Evolutionary conservation across 1,140 invertebrate genomes (phyloP), one percentile per base, ranked within the genome.

Genomic region (Mycetomoellerius zeteki): DNA sequence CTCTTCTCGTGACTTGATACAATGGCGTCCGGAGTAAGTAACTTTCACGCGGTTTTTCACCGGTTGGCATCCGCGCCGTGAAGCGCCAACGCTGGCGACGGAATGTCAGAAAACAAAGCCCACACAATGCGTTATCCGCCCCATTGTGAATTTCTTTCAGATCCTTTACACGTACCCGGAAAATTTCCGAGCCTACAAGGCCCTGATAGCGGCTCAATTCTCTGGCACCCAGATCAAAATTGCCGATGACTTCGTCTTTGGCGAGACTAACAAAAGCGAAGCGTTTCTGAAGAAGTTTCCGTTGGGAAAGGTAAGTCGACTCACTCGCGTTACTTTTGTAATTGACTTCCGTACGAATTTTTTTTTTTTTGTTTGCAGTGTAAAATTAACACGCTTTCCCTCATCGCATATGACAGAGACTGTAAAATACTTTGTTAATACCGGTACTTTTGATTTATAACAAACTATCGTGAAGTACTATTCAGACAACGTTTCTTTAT

Each of bases 111-210:
- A 65, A 80, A 77, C 37, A 0, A 58, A 24, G 16, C 30, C 14
- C 8, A 21, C 75, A 43, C 0, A 56, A 82, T 37, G 10, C 58
- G 50, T 50, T 21, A 89, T 82, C 21, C 64, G 88, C 92, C 90
- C 52, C 75, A 50, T 58, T 67, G 50, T 90, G 76, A 85, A 95
- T 96, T 96, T 96, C 94, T 97, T 97, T 54, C 96, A 99, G 98
- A 99, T 98, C 94, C 97, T 99, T 93, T 99, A 99, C 96, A 99
- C 98, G 93, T 99, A 99, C 96, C 97, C 98, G 89, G 98, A 98
- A 95, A 99, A 99, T 96, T 99, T 99, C 96, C 97, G 99, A 94
- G 98, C 98, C 89, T 98, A 97, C 94, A 99, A 99, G 96, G 98
- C 97, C 92, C 97, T 99, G 92, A 98, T 99, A 94, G 99, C 99